Evolutionary conservation across 2,888 invertebrate species (phyloP), one percentile per base, ranked within the genome.

Genomic region (Siphonodentalium dalli): DNA sequence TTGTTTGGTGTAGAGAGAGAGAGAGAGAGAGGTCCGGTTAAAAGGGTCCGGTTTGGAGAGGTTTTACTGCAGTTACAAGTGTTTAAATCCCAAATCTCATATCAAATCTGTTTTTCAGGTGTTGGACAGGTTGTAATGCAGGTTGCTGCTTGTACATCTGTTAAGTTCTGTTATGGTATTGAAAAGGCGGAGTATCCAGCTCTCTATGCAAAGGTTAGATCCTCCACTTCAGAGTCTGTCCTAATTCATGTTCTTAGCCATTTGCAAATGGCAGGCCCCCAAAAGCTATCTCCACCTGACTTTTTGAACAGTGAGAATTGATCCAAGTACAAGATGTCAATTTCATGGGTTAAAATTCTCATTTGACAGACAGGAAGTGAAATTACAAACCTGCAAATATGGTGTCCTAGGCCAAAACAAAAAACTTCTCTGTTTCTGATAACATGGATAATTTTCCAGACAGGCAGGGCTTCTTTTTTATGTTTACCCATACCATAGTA

Each of bases 121-220:
- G 98, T 99, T 63, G 99, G 99, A 27, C 98, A 99, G 84, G 96
- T 99, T 55, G 98, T 99, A 49, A 85, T 98, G 56, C 98, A 99
- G 84, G 93, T 99, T 89, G 98, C 99, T 58, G 98, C 97, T 29
- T 91, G 93, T 41, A 93, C 94, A 40, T 88, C 89, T 13, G 92
- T 95, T 79, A 92, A 93, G 82, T 87, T 91, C 65, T 96, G 95
- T 79, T 87, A 93, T 71, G 99, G 99, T 40, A 92, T 99, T 54
- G 99, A 99, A 84, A 91, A 94, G 81, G 97, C 98, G 9, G 95
- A 97, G 75, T 92, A 94, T 67, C 99, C 99, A 54, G 92, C 95
- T 54, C 88, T 87, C 81, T 98, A 96, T 86, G 96, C 98, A 24
- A 89, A 91, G 86, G 91, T 91, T 54, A 54, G 68, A 35, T 28